Base-by-base conservation (phyloP, 2,113 vertebrate species). In the Cyanistes caeruleus region DNA sequence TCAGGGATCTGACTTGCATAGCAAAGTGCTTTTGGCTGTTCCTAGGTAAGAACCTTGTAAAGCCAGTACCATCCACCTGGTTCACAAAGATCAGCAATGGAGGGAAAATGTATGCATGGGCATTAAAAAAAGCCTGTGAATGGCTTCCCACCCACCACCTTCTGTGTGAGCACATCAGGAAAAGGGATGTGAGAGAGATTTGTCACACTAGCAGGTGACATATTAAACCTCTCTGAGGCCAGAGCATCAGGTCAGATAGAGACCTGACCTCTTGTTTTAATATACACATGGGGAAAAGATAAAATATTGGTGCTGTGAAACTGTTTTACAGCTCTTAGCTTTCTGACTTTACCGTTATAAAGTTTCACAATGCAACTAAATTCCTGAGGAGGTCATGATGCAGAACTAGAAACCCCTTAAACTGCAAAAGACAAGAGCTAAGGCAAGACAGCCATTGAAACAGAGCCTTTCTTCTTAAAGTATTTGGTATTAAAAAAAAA, bases 391-490 rank as follows among this genome's bases (percentile, higher is more conserved):
- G 88, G 76, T 97, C 87, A 92, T 59, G 84, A 81, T 88, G 80
- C 69, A 94, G 87, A 96, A 95, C 96, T 93, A 90, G 96, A 89
- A 95, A 77, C 87, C 68, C 15, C 77, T 97, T 91, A 94, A 96
- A 95, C 15, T 94, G 94, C 89, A 94, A 51, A 68, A 97, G 95
- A 93, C 74, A 96, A 95, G 53, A 95, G 63, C 75, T 84, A 88
- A 93, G 55, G 35, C 64, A 93, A 94, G 86, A 93, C 60, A 96
- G 86, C 70, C 89, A 86, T 46, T 95, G 96, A 97, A 97, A 97
- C 43, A 86, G 67, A 97, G 95, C 92, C 88, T 94, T 94, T 25
- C 77, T 97, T 96, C 78, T 92, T 95, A 96, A 92, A 95, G 90
- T 64, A 85, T 95, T 35, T 55, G 82, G 30, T 67, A 52, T 87